phyloP scores from a whole-genome alignment of 1,140 invertebrate genomes.

The Drosophila pectinifera region DNA sequence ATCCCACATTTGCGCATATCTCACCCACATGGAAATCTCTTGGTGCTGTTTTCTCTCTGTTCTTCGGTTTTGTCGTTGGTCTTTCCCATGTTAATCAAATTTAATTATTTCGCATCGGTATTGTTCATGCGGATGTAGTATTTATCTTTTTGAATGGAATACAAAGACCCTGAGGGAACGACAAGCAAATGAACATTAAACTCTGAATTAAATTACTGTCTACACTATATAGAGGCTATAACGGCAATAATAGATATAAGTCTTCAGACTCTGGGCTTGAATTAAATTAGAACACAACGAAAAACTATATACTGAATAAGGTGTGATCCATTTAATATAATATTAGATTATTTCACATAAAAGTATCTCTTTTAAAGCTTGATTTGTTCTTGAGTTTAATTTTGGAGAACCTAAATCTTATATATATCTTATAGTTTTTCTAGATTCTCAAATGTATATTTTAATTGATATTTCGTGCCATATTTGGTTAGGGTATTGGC shows the following conservation, averaged over 20 bases:
- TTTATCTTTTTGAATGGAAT: slow-evolving; percentile 11
- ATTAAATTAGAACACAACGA: too few relatives aligned
- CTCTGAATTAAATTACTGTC: slow-evolving; percentile 1
- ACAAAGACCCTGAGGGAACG: slow-evolving; percentile 10
- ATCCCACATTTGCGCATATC: slow-evolving; percentile 10
- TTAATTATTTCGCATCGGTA: slow-evolving; percentile 62
- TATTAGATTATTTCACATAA: too few relatives aligned
- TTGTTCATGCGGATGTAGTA: slow-evolving; percentile 15
- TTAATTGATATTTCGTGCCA: slow-evolving; percentile 32
- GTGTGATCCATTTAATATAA: too few relatives aligned
- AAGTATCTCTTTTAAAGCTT: too few relatives aligned
- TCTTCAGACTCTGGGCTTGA: too few relatives aligned
- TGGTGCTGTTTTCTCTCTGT: slow-evolving; percentile 13
- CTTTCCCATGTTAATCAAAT: slow-evolving; percentile 71
- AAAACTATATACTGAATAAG: too few relatives aligned
- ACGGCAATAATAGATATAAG: too few relatives aligned
- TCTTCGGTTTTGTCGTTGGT: slow-evolving; percentile 17
- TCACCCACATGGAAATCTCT: slow-evolving; percentile 47
- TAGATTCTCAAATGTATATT: neutral
- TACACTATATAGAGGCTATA: too few relatives aligned
- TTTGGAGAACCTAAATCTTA: neutral
- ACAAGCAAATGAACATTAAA: slow-evolving; percentile 8
- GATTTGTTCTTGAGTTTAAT: too few relatives aligned
- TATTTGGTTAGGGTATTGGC: slow-evolving; percentile 1
- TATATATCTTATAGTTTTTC: neutral